Evolutionary conservation across 2,797 vertebrate species (phyloP).

Genomic region (Eutrigla gurnardus): DNA sequence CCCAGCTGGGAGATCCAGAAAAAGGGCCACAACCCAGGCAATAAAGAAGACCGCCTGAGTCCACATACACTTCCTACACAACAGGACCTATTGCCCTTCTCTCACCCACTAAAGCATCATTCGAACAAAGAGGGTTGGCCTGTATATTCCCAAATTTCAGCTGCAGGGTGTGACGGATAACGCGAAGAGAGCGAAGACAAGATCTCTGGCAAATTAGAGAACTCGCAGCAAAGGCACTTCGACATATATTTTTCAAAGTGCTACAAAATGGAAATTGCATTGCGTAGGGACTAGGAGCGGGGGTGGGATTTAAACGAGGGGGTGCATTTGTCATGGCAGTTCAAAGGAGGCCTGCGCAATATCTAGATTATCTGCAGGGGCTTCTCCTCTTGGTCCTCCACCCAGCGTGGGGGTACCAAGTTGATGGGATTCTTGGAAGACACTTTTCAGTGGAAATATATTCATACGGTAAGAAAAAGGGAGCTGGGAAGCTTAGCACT

Average conservation of each 20-base stretch:
- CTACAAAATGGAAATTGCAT: constrained; percentile 69
- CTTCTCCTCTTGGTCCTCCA: constrained; percentile 44
- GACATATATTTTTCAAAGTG: constrained; percentile 56
- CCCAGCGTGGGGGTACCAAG: constrained; percentile 23
- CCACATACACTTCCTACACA: constrained; percentile 33
- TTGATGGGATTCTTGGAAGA: constrained; percentile 58
- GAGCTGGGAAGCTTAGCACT: not conserved
- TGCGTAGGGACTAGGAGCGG: constrained; percentile 14
- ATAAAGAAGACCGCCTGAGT: constrained; percentile 51
- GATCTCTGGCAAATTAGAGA: constrained; percentile 64
- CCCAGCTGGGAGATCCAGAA: constrained; percentile 45
- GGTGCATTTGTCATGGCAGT: constrained; percentile 64
- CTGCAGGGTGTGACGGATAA: constrained; percentile 15
- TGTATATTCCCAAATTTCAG: constrained; percentile 21
- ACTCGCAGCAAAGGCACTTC: constrained; percentile 36
- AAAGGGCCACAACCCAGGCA: constrained; percentile 36
- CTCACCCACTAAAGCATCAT: constrained; percentile 30
- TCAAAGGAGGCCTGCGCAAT: constrained; percentile 64
- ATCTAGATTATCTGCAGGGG: constrained; percentile 70
- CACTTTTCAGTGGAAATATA: constrained; percentile 47
- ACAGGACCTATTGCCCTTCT: constrained; percentile 37
- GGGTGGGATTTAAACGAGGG: constrained; percentile 50
- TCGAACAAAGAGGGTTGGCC: constrained; percentile 15
- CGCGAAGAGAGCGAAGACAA: constrained; percentile 54
- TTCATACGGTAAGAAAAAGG: constrained; percentile 14